Evolutionary conservation across 1,140 invertebrate species (phyloP).

Genomic region (Drosophila mayri): DNA sequence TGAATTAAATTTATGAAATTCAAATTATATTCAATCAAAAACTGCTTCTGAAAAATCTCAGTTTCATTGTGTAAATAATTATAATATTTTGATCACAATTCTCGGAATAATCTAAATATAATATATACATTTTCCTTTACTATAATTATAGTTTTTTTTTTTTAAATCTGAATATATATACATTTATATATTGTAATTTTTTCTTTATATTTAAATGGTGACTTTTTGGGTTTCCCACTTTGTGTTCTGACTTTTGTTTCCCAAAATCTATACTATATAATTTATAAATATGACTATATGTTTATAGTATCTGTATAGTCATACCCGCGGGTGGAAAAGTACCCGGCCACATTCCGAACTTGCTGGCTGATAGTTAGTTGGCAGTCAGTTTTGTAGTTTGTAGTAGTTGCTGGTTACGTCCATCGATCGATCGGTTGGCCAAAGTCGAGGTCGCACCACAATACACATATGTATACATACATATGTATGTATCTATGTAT

Average conservation of each 20-base stretch:
- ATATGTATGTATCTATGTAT: conserved; percentile 1
- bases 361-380: conserved; percentile 18
- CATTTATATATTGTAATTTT: too few relatives aligned
- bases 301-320: conserved; percentile 10
- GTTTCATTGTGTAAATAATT: background rate
- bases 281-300: background rate
- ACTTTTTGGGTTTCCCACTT: background rate
- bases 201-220: background rate
- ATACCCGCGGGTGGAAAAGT: conserved; percentile 29
- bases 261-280: background rate
- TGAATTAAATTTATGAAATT: too few relatives aligned
- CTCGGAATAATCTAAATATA: background rate
- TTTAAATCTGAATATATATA: too few relatives aligned
- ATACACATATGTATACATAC: background rate
- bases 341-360: conserved; percentile 27
- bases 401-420: conserved; percentile 23
- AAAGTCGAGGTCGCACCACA: conserved; percentile 67
- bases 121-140: background rate
- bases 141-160: too few relatives aligned
- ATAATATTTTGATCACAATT: background rate
- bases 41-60: too few relatives aligned
- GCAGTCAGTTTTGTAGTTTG: conserved; percentile 8
- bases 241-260: background rate
- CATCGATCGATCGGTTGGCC: conserved; percentile 62
- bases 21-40: too few relatives aligned